Evolutionary conservation across 2,888 invertebrate genomes (phyloP).

Genomic region (Caenorhabditis macrosperma): DNA sequence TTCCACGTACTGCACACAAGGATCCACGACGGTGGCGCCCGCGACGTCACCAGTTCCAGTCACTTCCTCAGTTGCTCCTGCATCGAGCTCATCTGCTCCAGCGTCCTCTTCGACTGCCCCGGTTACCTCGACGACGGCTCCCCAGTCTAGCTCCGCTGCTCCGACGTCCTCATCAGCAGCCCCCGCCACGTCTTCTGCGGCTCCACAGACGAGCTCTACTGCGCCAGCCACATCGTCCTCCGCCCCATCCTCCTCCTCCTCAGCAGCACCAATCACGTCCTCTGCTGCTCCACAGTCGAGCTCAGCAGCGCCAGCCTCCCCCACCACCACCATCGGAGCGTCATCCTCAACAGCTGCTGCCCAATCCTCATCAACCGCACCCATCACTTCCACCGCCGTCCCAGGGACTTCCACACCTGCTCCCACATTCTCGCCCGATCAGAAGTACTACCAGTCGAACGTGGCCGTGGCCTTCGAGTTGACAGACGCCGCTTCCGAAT

Average conservation of each 20-base stretch:
- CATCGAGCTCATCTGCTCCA: not conserved
- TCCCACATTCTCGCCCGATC: not conserved
- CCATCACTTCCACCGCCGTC: not conserved
- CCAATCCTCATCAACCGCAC: not conserved
- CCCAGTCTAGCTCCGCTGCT: not conserved
- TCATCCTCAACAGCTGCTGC: too few species aligned
- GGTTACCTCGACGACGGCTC: not conserved
- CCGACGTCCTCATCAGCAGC: not conserved
- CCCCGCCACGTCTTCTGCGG: not conserved
- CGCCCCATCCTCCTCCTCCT: not conserved
- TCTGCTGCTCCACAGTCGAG: not conserved
- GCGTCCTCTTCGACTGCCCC: not conserved
- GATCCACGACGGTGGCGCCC: not conserved
- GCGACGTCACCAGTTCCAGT: not conserved
- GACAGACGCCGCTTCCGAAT: not conserved
- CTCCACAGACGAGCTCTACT: not conserved
- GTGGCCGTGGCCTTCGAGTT: constrained; percentile 33
- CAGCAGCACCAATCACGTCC: not conserved
- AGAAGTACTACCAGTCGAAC: constrained; percentile 8
- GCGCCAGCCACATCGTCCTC: not conserved
- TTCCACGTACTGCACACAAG: not conserved
- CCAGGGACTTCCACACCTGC: not conserved
- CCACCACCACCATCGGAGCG: too few species aligned
- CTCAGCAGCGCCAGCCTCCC: not conserved
- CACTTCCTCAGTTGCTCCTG: not conserved